These are phyloP conservation scores for Hormiphora californensis DNA, from an alignment of 37 sponge, comb jelly and placozoan species.

Conservation along the genomic window DNA sequence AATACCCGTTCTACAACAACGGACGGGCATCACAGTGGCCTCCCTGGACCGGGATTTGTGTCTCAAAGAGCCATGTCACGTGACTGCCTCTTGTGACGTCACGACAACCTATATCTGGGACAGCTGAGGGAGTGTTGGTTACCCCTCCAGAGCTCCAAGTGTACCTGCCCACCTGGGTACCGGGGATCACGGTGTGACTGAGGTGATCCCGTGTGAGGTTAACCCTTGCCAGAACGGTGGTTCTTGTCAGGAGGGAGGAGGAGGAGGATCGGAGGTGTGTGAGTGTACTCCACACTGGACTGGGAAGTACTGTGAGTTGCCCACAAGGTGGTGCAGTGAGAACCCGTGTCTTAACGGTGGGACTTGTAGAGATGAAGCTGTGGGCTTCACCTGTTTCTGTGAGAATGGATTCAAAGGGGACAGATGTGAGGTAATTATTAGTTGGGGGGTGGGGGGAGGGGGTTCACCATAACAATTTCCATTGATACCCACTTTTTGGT, in stretches of 20 bases:
- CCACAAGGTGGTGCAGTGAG: not conserved
- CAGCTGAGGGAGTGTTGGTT: not conserved
- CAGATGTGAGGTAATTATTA: too few relatives aligned
- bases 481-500: too few relatives aligned
- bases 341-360: slow-evolving; percentile 32
- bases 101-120: not conserved
- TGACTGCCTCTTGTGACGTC: slow-evolving; percentile 3
- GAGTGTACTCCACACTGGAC: not conserved
- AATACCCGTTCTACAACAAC: too few relatives aligned
- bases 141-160: not conserved
- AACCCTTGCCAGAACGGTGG: slow-evolving; percentile 1
- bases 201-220: not conserved
- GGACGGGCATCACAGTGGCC: not conserved
- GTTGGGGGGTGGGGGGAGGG: too few relatives aligned
- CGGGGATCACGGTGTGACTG: too few relatives aligned
- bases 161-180: not conserved
- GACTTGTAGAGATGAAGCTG: slow-evolving; percentile 16
- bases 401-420: too few relatives aligned
- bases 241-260: not conserved
- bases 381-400: too few relatives aligned
- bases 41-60: slow-evolving; percentile 22
- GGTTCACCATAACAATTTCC: too few relatives aligned
- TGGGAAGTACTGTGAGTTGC: slow-evolving; percentile 2
- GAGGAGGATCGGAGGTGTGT: not conserved
- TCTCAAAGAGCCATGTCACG: slow-evolving; percentile 28